Evolutionary conservation across 2,113 vertebrate species (phyloP).

Genomic region (Equus przewalskii): DNA sequence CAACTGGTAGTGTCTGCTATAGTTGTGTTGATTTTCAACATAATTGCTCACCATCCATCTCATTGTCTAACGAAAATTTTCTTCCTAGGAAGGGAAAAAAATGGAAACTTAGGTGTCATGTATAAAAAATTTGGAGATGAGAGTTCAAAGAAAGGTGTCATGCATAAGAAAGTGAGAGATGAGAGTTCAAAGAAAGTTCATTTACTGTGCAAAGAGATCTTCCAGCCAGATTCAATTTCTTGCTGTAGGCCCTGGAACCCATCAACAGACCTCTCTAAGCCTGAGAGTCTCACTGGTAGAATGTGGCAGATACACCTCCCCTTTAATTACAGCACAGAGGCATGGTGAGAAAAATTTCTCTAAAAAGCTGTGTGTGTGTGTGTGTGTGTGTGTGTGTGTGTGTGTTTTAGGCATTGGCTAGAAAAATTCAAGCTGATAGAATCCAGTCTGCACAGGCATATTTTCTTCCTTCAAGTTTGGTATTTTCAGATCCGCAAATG

Average conservation of each 20-base stretch:
- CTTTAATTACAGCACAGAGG: constrained; percentile 7
- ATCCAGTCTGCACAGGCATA: constrained; percentile 53
- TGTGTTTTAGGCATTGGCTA: not conserved
- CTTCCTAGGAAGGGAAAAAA: not conserved
- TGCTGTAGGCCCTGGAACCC: not conserved
- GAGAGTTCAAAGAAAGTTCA: constrained; percentile 52
- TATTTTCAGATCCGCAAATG: constrained; percentile 69
- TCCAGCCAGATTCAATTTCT: constrained; percentile 34
- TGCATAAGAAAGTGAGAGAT: constrained; percentile 13
- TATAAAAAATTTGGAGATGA: constrained; percentile 31
- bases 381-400: not conserved
- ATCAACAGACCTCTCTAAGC: not conserved
- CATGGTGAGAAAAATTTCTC: not conserved
- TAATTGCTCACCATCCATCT: not conserved
- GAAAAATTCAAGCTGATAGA: constrained; percentile 53
- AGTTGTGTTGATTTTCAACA: not conserved
- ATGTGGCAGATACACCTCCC: not conserved
- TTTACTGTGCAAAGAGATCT: not conserved
- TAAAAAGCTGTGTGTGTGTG: not conserved
- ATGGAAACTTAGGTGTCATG: not conserved
- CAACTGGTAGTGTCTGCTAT: not conserved
- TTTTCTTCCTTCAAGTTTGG: constrained; percentile 70
- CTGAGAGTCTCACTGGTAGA: not conserved
- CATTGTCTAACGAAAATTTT: constrained; percentile 27
- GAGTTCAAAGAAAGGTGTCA: constrained; percentile 42